phyloP scores from a whole-genome alignment of 2,797 vertebrate genomes.

The Coregonus ussuriensis region DNA sequence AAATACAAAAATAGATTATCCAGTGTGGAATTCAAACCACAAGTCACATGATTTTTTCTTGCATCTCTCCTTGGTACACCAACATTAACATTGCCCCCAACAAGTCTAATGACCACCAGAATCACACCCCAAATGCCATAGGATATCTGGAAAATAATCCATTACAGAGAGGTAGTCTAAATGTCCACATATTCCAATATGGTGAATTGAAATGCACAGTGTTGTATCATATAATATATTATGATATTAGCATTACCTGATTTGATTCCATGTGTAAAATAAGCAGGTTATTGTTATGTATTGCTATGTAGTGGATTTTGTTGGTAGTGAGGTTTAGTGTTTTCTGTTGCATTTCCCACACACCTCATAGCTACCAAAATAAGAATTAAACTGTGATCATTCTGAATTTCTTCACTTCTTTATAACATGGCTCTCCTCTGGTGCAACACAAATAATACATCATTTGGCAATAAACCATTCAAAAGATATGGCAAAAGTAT shows the following conservation, averaged over 20 bases:
- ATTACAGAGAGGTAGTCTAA: background rate
- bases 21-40: background rate
- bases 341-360: background rate
- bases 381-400: background rate
- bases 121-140: background rate
- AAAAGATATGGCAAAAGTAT: background rate
- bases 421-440: too few species aligned
- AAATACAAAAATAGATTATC: background rate
- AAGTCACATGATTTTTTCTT: background rate
- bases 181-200: background rate
- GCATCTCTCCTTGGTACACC: slow-evolving; percentile 3
- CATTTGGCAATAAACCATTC: background rate
- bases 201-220: background rate
- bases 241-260: background rate
- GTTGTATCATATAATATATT: background rate
- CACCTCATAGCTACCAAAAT: slow-evolving; percentile 6
- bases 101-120: slow-evolving; percentile 6
- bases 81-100: background rate
- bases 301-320: background rate
- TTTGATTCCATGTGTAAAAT: background rate
- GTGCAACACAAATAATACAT: background rate
- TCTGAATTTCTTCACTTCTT: too few species aligned
- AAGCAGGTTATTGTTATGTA: background rate
- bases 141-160: background rate
- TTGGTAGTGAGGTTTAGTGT: background rate